A percentile compares a stretch with the other conserved stretches of the same genome.
Evolutionary conservation across 2,113 vertebrate species (phyloP).

Genomic region (Sclerurus mexicanus): DNA sequence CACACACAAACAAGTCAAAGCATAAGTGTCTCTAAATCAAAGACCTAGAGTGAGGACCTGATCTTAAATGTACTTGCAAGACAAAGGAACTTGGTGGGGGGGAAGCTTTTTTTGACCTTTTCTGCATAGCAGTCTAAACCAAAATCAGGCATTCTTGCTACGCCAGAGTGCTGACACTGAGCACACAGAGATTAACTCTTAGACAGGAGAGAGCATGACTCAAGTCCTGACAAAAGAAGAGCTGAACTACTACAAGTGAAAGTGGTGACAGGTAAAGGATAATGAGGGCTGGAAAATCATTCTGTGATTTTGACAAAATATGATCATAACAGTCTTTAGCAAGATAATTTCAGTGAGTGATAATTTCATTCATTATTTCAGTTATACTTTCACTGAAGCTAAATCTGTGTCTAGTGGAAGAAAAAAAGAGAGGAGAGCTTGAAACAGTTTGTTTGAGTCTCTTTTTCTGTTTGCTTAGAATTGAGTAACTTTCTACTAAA

Average conservation of each 20-base stretch:
- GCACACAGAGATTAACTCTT: neutral
- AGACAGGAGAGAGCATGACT: neutral
- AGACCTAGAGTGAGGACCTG: neutral
- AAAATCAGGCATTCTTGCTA: neutral
- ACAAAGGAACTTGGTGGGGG: rapidly evolving
- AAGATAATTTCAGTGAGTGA: neutral
- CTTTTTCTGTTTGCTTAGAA: neutral
- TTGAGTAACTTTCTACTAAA: neutral
- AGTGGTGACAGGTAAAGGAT: neutral
- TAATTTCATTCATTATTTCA: neutral
- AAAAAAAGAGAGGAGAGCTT: neutral
- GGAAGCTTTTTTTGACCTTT: neutral
- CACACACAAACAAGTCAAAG: neutral
- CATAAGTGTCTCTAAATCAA: neutral
- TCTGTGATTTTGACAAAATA: neutral
- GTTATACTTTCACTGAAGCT: neutral
- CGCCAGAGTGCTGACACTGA: neutral
- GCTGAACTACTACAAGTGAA: neutral
- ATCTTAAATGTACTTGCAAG: neutral
- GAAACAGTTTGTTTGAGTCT: neutral
- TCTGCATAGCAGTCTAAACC: neutral
- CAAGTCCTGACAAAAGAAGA: neutral
- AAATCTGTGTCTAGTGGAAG: neutral
- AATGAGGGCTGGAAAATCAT: neutral
- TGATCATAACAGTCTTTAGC: neutral